Conservation (phyloP, 53 echinoderm and acorn worm species). For the Echinarachnius parma region DNA sequence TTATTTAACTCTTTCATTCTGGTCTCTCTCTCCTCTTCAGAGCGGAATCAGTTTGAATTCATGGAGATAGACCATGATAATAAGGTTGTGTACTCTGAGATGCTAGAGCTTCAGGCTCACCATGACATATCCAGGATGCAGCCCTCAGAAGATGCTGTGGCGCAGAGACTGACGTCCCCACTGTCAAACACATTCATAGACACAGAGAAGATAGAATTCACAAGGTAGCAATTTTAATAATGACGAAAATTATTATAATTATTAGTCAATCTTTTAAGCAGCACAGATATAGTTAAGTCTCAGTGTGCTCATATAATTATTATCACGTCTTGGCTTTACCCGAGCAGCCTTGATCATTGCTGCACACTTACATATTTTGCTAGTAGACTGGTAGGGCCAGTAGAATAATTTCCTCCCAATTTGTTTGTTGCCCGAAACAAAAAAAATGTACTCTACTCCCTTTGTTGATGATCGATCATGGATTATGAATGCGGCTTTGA, state of each 20-base stretch:
- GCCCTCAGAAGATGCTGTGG: slow-evolving; percentile 81
- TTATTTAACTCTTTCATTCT: too few relatives aligned
- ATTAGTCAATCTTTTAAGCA: not conserved
- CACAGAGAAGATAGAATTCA: slow-evolving; percentile 95
- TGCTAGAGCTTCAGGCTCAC: slow-evolving; percentile 75
- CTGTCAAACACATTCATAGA: slow-evolving; percentile 87
- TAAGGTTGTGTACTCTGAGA: slow-evolving; percentile 74
- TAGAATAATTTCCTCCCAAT: too few relatives aligned
- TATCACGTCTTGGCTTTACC: too few relatives aligned
- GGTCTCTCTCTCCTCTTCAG: too few relatives aligned
- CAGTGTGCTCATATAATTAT: too few relatives aligned
- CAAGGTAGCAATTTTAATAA: slow-evolving; percentile 59
- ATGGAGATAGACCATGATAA: slow-evolving; percentile 96
- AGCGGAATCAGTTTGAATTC: slow-evolving; percentile 84
- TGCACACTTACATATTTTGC: too few relatives aligned
- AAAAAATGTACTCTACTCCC: too few relatives aligned
- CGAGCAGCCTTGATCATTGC: too few relatives aligned
- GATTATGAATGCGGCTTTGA: too few relatives aligned
- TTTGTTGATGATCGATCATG: too few relatives aligned
- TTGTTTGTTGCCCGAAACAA: too few relatives aligned
- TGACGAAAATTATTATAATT: not conserved
- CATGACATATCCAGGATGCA: slow-evolving; percentile 82
- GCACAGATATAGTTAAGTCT: not conserved
- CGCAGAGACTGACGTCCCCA: slow-evolving; percentile 82
- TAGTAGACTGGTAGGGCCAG: too few relatives aligned